phyloP scores from a whole-genome alignment of 1,140 invertebrate species.

The Phocides pigmalion region DNA sequence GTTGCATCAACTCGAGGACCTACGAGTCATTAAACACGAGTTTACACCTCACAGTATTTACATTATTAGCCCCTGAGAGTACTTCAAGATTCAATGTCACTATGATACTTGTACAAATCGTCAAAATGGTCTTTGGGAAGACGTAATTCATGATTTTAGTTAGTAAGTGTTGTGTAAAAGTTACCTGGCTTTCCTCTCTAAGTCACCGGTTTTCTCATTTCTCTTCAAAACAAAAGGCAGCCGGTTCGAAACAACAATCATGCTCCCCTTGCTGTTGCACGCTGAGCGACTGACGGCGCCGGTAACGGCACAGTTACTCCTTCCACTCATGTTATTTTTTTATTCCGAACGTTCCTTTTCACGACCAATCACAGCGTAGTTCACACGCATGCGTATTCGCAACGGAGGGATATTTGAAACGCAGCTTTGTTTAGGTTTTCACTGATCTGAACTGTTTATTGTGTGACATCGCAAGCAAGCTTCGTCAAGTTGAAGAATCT shows the following conservation, averaged over 20 bases:
- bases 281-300: conserved; percentile 65
- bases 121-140: not conserved
- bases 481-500: conserved; percentile 41
- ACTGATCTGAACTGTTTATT: conserved; percentile 46
- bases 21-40: conserved; percentile 16
- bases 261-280: conserved; percentile 86
- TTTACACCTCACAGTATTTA: conserved; percentile 6
- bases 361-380: conserved; percentile 69
- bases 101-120: not conserved
- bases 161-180: conserved; percentile 10
- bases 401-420: conserved; percentile 68
- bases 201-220: conserved; percentile 87
- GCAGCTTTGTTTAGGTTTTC: conserved; percentile 40
- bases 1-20: not conserved
- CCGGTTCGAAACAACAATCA: conserved; percentile 96
- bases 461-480: conserved; percentile 58
- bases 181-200: conserved; percentile 93
- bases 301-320: conserved; percentile 45
- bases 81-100: conserved; percentile 22
- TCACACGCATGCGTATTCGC: conserved; percentile 64
- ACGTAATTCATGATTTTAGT: not conserved
- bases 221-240: conserved; percentile 93
- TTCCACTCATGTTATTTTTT: conserved; percentile 71
- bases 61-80: conserved; percentile 10
- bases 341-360: conserved; percentile 49